These are phyloP conservation scores for Perccottus glenii DNA, from an alignment of 2,113 vertebrate genomes.

Conservation along the genomic window DNA sequence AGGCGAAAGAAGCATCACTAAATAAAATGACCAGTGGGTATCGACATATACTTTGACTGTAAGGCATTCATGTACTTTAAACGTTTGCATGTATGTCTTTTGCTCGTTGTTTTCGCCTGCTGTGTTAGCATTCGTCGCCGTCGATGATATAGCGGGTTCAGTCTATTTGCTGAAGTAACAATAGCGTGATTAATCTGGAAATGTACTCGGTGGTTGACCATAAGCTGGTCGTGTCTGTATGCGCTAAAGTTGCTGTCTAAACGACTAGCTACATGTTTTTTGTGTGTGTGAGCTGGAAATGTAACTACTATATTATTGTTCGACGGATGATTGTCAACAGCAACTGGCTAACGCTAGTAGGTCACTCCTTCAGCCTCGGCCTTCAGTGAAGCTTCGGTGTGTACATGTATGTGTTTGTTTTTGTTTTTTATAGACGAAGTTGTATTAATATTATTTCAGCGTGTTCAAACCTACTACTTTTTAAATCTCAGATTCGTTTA, in stretches of 20 bases:
- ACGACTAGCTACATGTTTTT: too few species aligned
- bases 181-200: too few species aligned
- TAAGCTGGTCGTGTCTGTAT: too few species aligned
- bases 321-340: constrained; percentile 3
- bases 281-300: too few species aligned
- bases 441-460: background rate
- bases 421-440: too few species aligned
- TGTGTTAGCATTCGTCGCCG: background rate
- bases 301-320: background rate
- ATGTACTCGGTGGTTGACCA: too few species aligned
- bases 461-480: background rate
- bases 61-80: constrained; percentile 28
- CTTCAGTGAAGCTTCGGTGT: background rate
- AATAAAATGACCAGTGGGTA: constrained; percentile 78
- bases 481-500: background rate
- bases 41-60: constrained; percentile 37
- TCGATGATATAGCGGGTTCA: background rate
- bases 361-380: constrained; percentile 16
- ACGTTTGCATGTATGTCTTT: constrained; percentile 12
- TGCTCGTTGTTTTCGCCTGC: constrained; percentile 5
- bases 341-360: background rate
- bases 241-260: too few species aligned
- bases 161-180: constrained; percentile 42
- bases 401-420: too few species aligned
- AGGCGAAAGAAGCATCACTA: constrained; percentile 37